Percentiles rank a stretch among this genome's conserved stretches.
These are phyloP conservation scores for Hybognathus amarus DNA, from an alignment of 2,797 vertebrate species.

Conservation along the genomic window DNA sequence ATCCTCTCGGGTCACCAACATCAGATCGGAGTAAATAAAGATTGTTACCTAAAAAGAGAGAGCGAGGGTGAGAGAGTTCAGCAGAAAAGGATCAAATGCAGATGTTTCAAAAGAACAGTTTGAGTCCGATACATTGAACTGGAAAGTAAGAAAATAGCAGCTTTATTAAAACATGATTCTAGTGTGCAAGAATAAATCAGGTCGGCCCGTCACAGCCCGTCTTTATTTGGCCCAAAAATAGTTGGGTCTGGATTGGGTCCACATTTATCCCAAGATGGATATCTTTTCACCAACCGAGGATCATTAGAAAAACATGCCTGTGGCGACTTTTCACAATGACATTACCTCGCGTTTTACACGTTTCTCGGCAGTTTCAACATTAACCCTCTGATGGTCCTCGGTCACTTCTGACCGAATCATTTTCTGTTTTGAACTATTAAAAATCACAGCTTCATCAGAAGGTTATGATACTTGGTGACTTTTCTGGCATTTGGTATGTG, in stretches of 20 bases:
- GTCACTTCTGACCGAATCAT: too few species aligned
- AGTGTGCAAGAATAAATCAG: neutral
- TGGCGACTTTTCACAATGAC: neutral
- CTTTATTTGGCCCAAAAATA: neutral
- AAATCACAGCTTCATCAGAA: too few species aligned
- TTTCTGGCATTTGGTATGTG: too few species aligned
- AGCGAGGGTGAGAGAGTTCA: neutral
- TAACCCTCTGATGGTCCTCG: too few species aligned
- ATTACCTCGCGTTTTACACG: neutral
- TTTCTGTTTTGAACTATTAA: too few species aligned
- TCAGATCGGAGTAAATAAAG: conserved; percentile 91
- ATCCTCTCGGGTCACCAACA: conserved; percentile 93
- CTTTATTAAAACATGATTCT: neutral
- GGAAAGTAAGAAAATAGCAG: neutral
- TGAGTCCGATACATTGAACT: neutral
- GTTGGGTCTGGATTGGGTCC: neutral
- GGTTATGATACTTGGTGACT: too few species aligned
- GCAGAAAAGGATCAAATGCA: neutral
- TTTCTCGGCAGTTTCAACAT: neutral
- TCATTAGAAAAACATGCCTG: neutral
- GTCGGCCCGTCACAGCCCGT: neutral
- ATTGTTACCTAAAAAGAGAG: conserved; percentile 83
- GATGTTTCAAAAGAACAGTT: neutral
- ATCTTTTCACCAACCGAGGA: neutral
- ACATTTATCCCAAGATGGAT: neutral